phyloP scores from a whole-genome alignment of 2,888 invertebrate genomes.

The Machimus atricapillus region DNA sequence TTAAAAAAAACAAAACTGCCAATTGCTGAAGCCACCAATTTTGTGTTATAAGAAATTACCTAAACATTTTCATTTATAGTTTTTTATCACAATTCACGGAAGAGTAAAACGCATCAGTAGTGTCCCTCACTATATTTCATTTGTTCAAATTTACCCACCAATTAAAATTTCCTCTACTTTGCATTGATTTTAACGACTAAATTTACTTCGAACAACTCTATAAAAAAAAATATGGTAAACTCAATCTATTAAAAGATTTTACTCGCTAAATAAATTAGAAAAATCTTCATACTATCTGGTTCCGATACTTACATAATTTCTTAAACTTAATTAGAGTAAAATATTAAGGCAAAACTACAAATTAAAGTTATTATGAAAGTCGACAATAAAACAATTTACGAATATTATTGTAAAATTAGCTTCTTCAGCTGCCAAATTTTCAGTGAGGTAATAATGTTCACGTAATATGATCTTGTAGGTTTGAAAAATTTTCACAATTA shows the following conservation, averaged over 20 bases:
- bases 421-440: conserved; percentile 28
- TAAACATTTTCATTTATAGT: not conserved
- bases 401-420: conserved; percentile 26
- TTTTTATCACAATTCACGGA: not conserved
- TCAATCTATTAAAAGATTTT: not conserved
- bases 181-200: not conserved
- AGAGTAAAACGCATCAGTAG: not conserved
- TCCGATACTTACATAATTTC: not conserved
- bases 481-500: conserved; percentile 3
- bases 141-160: not conserved
- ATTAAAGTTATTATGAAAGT: conserved; percentile 25
- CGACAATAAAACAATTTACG: conserved; percentile 22
- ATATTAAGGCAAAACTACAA: not conserved
- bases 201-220: not conserved
- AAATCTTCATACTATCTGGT: not conserved
- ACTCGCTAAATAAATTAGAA: not conserved
- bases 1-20: not conserved
- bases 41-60: not conserved
- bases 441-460: not conserved
- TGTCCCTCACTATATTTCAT: not conserved
- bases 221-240: not conserved
- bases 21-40: not conserved
- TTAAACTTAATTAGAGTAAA: not conserved
- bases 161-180: not conserved
- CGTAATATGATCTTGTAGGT: not conserved